A percentile compares a stretch with the other conserved stretches of the same genome.
Conservation (phyloP, 2,888 invertebrate species). For the Gandaritis pyraliata region DNA sequence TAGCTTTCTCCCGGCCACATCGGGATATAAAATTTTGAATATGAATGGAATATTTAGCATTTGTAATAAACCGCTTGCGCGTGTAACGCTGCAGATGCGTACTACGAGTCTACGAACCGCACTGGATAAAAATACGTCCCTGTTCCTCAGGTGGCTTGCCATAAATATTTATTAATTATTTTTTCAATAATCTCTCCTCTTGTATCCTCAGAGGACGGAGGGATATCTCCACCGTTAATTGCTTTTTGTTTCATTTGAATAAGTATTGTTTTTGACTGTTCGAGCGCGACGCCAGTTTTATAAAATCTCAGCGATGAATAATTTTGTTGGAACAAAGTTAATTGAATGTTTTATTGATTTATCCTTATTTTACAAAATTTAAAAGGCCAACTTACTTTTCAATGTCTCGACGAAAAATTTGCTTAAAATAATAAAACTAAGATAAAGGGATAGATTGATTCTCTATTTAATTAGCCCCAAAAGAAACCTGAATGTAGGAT, state of each 20-base stretch:
- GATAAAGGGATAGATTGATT: no score
- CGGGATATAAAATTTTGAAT: constrained; percentile 95
- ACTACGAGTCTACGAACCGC: constrained; percentile 54
- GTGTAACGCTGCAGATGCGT: constrained; percentile 78
- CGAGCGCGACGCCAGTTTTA: constrained; percentile 74
- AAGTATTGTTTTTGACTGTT: constrained; percentile 84
- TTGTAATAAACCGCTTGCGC: constrained; percentile 90
- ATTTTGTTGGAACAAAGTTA: constrained; percentile 67
- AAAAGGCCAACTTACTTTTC: constrained; percentile 7
- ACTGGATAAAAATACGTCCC: constrained; percentile 75
- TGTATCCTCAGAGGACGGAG: constrained; percentile 77
- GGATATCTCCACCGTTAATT: constrained; percentile 82
- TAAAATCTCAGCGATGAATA: constrained; percentile 78
- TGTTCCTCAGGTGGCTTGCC: constrained; percentile 81
- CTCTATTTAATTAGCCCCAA: no score
- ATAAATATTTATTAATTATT: constrained; percentile 85
- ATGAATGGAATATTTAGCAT: constrained; percentile 95
- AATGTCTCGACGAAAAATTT: no score
- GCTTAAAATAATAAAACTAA: no score
- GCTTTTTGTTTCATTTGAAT: constrained; percentile 85
- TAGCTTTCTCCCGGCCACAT: constrained; percentile 88
- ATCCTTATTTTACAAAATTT: constrained; percentile 31
- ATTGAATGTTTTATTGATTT: constrained; percentile 68
- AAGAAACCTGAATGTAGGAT: no score
- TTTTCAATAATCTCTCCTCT: constrained; percentile 83